Evolutionary conservation across 2,888 invertebrate species (phyloP), one percentile per base, ranked within the genome.

Genomic region (Drosophila neoperkinsi): DNA sequence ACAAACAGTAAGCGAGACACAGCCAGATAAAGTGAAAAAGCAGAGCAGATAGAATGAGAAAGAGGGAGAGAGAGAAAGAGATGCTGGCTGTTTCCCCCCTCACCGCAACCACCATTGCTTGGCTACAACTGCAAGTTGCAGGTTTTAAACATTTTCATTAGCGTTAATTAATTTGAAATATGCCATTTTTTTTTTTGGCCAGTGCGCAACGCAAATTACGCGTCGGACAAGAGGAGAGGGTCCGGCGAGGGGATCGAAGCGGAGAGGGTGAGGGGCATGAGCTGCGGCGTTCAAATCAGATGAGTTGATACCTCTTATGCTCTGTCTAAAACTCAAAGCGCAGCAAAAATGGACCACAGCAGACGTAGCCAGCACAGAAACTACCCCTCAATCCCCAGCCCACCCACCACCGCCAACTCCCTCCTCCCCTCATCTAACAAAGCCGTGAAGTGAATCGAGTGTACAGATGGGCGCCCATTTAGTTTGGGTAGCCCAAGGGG

Each of bases 91-190:
- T 9, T 46, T 21, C 30, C 38, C 41, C 25, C 46, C 46, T 33
- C 16, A 4, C 38, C 18, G 16, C 46, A 9, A 46, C 38, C 51
- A 46, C n/a, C 46, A 46, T 21, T 1, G 38, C 56, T 50, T 41
- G 55, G 57, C 65, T 65, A 52, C 81, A 75, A 74, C 72, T 89
- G 67, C 82, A 84, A 73, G 64, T 88, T 76, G 68, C 79, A 70
- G 83, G 88, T 89, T 87, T 82, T 76, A 89, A 88, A 87, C 91
- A 90, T 88, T 91, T 91, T 90, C 91, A 91, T 91, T 91, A 91
- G 90, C 87, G 84, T 90, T 91, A 91, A 91, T 91, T 91, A 91
- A 91, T 91, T 91, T 90, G 90, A 90, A 90, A 88, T 88, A 87
- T 89, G 72, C 68, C 82, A 80, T 81, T 87, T 86, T 79, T 76